A percentile compares a stretch with the other conserved stretches of the same genome.
These are phyloP conservation scores for Drosophila barbarae DNA, from an alignment of 2,888 invertebrate genomes.

Conservation along the genomic window DNA sequence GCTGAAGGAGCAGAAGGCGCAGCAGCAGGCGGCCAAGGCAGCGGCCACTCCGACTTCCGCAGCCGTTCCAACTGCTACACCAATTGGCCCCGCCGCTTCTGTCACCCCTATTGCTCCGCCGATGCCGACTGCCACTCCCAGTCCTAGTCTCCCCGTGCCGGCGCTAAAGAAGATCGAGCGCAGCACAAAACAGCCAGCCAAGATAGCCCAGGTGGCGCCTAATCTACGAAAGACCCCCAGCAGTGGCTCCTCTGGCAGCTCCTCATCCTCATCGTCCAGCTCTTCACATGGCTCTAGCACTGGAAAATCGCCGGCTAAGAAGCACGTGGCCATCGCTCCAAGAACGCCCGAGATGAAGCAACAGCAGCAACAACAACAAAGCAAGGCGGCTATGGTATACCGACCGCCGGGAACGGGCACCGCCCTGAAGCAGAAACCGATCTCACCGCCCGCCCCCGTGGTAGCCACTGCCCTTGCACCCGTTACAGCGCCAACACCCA, in stretches of 20 bases:
- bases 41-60: constrained; percentile 24
- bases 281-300: constrained; percentile 38
- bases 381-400: constrained; percentile 42
- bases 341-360: constrained; percentile 78
- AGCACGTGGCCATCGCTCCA: constrained; percentile 80
- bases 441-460: constrained; percentile 31
- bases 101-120: not conserved
- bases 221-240: constrained; percentile 78
- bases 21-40: constrained; percentile 28
- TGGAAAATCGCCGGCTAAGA: constrained; percentile 79
- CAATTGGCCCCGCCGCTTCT: constrained; percentile 3
- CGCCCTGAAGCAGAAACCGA: constrained; percentile 31
- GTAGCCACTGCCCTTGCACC: constrained; percentile 17
- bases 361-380: constrained; percentile 72
- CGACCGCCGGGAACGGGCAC: constrained; percentile 25
- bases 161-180: constrained; percentile 79
- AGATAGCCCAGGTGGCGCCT: constrained; percentile 80
- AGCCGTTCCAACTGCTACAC: constrained; percentile 3
- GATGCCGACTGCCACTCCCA: constrained; percentile 4
- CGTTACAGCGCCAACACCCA: constrained; percentile 18
- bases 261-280: constrained; percentile 70
- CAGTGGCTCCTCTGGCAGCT: constrained; percentile 55
- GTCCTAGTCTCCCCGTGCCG: constrained; percentile 67
- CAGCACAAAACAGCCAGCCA: constrained; percentile 77
- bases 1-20: constrained; percentile 70